Conservation (phyloP, 2,888 invertebrate species). For the Spodoptera picta region DNA sequence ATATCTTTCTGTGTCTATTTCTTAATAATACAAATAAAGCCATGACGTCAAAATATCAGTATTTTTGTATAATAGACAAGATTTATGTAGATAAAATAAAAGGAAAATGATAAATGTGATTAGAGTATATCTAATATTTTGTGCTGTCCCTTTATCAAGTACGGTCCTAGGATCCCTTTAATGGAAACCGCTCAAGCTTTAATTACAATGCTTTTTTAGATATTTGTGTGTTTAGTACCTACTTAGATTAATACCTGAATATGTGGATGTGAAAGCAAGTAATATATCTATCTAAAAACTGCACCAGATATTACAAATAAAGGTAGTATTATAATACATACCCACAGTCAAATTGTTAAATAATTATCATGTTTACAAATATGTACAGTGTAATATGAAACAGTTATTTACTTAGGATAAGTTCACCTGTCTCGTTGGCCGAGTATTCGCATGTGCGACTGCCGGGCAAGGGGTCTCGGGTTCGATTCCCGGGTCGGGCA, state of each 20-base stretch:
- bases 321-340: too few relatives aligned
- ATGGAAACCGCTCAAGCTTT: conserved; percentile 35
- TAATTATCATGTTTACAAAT: too few relatives aligned
- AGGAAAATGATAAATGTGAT: conserved; percentile 1
- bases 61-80: conserved; percentile 39
- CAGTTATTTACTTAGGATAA: too few relatives aligned
- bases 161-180: conserved; percentile 6
- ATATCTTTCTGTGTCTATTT: conserved; percentile 21
- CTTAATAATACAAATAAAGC: conserved; percentile 5
- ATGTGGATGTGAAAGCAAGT: too few relatives aligned
- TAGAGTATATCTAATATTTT: conserved; percentile 12
- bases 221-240: conserved; percentile 14
- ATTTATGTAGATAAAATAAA: conserved; percentile 21
- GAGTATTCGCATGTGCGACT: too few relatives aligned
- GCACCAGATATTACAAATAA: too few relatives aligned
- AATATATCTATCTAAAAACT: too few relatives aligned
- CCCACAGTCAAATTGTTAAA: too few relatives aligned
- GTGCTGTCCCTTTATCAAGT: conserved; percentile 28
- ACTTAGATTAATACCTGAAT: conserved; percentile 1
- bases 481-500: too few relatives aligned
- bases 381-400: too few relatives aligned
- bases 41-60: conserved; percentile 21
- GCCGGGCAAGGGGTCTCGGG: too few relatives aligned
- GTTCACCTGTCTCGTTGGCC: too few relatives aligned
- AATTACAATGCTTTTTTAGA: conserved; percentile 22